Evolutionary conservation across 2,113 vertebrate genomes (phyloP).

Genomic region (Rhea pennata): DNA sequence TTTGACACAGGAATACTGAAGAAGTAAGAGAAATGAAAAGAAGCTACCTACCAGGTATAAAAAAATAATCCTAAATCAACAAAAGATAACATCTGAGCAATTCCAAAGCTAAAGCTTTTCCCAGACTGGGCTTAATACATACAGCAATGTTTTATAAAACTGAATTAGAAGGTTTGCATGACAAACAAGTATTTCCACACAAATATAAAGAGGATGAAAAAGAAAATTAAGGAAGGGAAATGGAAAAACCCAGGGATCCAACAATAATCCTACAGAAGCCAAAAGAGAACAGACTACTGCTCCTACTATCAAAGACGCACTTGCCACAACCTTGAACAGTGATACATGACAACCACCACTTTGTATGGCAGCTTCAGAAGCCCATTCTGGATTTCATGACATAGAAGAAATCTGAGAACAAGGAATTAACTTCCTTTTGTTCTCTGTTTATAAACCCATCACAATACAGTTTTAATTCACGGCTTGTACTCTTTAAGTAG

Average conservation of each 20-base stretch:
- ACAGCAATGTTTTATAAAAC: not conserved
- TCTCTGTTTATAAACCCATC: not conserved
- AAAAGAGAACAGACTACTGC: not conserved
- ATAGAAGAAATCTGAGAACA: not conserved
- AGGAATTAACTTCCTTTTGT: not conserved
- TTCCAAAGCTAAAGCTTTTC: not conserved
- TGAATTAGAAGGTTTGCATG: not conserved
- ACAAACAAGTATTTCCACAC: not conserved
- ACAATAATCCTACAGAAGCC: not conserved
- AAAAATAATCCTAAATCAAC: not conserved
- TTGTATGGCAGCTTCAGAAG: not conserved
- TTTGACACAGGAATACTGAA: not conserved
- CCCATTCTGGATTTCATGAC: not conserved
- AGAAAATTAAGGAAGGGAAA: not conserved
- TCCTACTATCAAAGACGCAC: not conserved
- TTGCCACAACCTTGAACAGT: not conserved
- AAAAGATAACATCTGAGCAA: not conserved
- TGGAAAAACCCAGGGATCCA: not conserved
- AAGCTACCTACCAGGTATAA: not conserved
- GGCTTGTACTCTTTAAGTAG: not conserved
- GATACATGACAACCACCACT: rapidly evolving
- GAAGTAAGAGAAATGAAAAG: not conserved
- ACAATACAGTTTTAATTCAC: not conserved
- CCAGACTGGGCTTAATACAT: not conserved
- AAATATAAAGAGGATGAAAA: not conserved